Evolutionary conservation across 2,113 vertebrate genomes (phyloP), one percentile per base, ranked within the genome.

Genomic region (Notarius quadriscutis): DNA sequence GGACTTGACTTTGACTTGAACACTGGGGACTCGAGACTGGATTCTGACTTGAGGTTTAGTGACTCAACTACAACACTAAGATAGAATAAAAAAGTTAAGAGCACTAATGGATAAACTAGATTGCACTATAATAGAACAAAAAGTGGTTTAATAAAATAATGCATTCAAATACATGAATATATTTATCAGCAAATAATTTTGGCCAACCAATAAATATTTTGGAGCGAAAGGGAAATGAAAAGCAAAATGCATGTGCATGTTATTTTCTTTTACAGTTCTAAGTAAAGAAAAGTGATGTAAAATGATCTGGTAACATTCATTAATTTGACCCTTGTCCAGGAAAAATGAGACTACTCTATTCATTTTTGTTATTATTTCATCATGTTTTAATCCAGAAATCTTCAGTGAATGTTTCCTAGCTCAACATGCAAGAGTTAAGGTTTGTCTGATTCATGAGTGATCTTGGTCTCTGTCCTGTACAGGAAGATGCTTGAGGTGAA

Each of bases 401-500:
- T 15, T 15, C 48, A 25, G 9, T 75, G 7, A 74, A 25, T 25
- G 67, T 50, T 50, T 72, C 48, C 71, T 74, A 18, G 2, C 7
- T 48, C 41, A 72, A 20, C 17, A 30, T 41, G 34, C 30, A 30
- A 48, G 2, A 3, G 27, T 48, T 74, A 48, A 48, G 7, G 22
- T 48, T 15, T 34, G 65, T 72, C 51, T 62, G 11, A 17, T 30
- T 48, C 11, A 58, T 58, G 18, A 7, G n/a, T 79, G 60, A 27
- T 9, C 2, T 6, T 14, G 84, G 7, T 84, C 62, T 90, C 25
- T 88, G 48, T 77, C 53, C 62, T 91, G 50, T 80, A 96, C 85
- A 97, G 96, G 95, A 96, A 96, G 92, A 87, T 95, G 87, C 89
- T 97, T 80, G 96, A 97, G 58, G 95, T 97, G 85, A 95, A 96